A percentile compares a stretch with the other conserved stretches of the same genome.
These are phyloP conservation scores for Vombatus ursinus DNA, from an alignment of 2,113 vertebrate genomes.

Conservation along the genomic window DNA sequence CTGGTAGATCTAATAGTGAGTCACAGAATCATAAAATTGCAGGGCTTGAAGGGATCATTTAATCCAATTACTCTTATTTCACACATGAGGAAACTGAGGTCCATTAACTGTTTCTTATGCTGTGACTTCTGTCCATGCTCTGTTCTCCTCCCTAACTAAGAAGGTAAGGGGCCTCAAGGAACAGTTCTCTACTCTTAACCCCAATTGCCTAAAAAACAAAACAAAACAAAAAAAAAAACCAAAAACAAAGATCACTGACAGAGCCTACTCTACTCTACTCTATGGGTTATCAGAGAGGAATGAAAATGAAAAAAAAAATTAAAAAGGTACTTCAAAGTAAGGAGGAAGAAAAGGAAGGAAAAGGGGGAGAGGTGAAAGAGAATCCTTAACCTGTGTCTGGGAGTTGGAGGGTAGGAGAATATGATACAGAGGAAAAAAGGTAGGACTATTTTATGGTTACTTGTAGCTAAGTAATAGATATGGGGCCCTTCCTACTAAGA, in stretches of 20 bases:
- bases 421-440: not conserved
- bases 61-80: not conserved
- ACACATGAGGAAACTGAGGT: slow-evolving; percentile 19
- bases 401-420: not conserved
- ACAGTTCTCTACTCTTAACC: not conserved
- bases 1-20: not conserved
- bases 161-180: not conserved
- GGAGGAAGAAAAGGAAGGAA: not conserved
- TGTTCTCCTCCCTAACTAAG: not conserved
- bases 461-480: not conserved
- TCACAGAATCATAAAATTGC: not conserved
- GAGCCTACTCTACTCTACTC: not conserved
- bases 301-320: not conserved
- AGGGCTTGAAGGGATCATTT: slow-evolving; percentile 8
- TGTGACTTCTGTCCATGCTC: not conserved
- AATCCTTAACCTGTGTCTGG: not conserved
- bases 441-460: not conserved
- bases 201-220: too few species aligned
- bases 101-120: not conserved
- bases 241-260: too few species aligned
- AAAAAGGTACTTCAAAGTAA: not conserved
- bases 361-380: not conserved
- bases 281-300: not conserved
- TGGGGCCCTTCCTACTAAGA: not conserved
- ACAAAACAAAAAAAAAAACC: too few species aligned